phyloP scores from a whole-genome alignment of 2,113 vertebrate genomes.

The Himantopus leucocephalus region DNA sequence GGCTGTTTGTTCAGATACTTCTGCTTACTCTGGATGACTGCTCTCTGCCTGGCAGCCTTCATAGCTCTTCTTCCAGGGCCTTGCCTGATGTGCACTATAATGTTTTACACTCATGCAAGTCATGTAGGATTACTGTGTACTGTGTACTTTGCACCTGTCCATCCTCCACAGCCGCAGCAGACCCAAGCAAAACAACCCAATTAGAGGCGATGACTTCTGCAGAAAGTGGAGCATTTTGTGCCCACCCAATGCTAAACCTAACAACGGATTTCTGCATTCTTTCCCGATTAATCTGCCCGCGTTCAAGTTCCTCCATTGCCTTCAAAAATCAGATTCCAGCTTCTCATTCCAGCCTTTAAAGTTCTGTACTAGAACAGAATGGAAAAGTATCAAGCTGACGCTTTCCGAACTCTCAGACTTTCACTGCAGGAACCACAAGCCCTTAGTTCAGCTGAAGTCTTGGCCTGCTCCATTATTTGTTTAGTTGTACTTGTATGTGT shows the following conservation, averaged over 20 bases:
- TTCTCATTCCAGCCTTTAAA: background rate
- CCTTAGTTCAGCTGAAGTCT: background rate
- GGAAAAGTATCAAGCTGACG: background rate
- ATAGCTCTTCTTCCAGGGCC: background rate
- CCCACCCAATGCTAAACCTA: background rate
- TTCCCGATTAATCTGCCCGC: background rate
- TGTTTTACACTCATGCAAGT: too few species aligned
- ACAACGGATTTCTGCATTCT: background rate
- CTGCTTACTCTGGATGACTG: background rate
- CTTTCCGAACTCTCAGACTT: background rate
- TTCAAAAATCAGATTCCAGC: background rate
- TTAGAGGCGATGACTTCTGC: background rate
- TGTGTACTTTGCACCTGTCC: fast-evolving
- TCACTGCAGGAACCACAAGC: background rate
- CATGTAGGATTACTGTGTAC: fast-evolving
- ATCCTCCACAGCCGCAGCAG: fast-evolving
- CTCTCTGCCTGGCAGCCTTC: background rate
- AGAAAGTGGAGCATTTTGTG: background rate
- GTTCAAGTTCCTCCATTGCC: background rate
- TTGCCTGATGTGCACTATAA: background rate
- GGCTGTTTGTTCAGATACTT: background rate
- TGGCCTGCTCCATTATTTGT: background rate
- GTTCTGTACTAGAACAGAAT: background rate
- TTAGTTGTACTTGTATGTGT: background rate
- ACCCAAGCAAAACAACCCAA: background rate